Percentiles rank a stretch among this genome's conserved stretches.
These are phyloP conservation scores for Stegana nigrithorax DNA, from an alignment of 2,888 invertebrate species.

Conservation along the genomic window DNA sequence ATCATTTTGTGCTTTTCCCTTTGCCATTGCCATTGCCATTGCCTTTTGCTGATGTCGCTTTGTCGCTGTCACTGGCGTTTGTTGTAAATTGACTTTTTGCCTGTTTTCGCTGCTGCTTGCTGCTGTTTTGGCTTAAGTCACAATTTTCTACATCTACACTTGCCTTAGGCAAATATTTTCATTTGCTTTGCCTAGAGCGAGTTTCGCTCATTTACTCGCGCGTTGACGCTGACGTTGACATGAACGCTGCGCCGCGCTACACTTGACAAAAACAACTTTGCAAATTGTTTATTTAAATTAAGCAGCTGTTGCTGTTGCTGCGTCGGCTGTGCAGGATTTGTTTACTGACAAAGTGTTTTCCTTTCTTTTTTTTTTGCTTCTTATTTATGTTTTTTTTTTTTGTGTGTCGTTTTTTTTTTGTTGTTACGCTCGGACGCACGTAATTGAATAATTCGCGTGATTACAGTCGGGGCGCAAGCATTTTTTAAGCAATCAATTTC, in stretches of 20 bases:
- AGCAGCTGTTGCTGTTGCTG: conserved; percentile 5
- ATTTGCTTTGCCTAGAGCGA: too few relatives aligned
- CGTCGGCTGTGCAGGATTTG: not conserved
- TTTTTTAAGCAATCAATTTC: conserved; percentile 30
- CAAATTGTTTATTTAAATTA: conserved; percentile 17
- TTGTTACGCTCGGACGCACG: conserved; percentile 17
- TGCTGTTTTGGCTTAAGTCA: not conserved
- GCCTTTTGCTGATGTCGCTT: too few relatives aligned
- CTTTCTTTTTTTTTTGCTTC: too few relatives aligned
- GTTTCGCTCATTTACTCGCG: not conserved
- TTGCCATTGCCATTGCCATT: not conserved
- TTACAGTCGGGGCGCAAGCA: not conserved
- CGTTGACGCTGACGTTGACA: not conserved
- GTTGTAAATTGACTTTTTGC: not conserved
- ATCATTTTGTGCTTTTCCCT: not conserved
- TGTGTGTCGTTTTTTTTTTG: too few relatives aligned
- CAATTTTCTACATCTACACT: too few relatives aligned
- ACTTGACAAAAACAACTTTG: not conserved
- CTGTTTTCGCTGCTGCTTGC: not conserved
- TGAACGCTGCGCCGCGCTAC: not conserved
- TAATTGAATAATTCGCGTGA: conserved; percentile 46
- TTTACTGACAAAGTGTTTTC: too few relatives aligned
- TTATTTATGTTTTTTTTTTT: too few relatives aligned
- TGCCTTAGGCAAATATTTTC: too few relatives aligned
- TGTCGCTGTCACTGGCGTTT: too few relatives aligned